These are phyloP conservation scores for Chaetogeoica ovagalla DNA, from an alignment of 2,888 invertebrate genomes.

Conservation along the genomic window DNA sequence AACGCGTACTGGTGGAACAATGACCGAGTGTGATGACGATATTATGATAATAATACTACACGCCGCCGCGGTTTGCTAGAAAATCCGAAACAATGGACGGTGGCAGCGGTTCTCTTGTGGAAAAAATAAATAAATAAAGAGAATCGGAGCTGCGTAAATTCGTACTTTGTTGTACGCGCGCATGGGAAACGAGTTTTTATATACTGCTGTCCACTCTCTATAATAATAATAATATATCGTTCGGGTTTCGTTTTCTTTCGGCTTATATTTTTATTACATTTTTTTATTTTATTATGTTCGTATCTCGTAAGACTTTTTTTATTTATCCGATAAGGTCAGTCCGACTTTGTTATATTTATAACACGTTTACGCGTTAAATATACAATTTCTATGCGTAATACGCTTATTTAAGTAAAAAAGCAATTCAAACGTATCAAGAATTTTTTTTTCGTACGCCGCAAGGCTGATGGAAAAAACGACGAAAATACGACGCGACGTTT, in stretches of 20 bases:
- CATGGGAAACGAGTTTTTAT: constrained; percentile 17
- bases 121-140: too few relatives aligned
- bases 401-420: background rate
- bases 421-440: too few relatives aligned
- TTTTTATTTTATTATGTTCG: background rate
- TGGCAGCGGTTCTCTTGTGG: background rate
- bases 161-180: background rate
- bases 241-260: background rate
- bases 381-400: background rate
- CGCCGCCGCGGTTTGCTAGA: background rate
- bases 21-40: constrained; percentile 28
- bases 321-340: background rate
- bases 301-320: background rate
- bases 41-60: constrained; percentile 7
- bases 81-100: constrained; percentile 33
- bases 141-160: background rate
- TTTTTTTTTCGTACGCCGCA: background rate
- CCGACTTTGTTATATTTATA: background rate
- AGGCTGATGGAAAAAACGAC: background rate
- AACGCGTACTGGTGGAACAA: constrained; percentile 2
- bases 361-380: background rate
- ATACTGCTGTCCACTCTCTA: background rate
- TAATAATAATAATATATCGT: too few relatives aligned
- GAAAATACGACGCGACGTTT: background rate
- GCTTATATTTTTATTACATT: background rate